Conservation (phyloP, 2,888 invertebrate genomes). For the Heteropelma amictum region DNA sequence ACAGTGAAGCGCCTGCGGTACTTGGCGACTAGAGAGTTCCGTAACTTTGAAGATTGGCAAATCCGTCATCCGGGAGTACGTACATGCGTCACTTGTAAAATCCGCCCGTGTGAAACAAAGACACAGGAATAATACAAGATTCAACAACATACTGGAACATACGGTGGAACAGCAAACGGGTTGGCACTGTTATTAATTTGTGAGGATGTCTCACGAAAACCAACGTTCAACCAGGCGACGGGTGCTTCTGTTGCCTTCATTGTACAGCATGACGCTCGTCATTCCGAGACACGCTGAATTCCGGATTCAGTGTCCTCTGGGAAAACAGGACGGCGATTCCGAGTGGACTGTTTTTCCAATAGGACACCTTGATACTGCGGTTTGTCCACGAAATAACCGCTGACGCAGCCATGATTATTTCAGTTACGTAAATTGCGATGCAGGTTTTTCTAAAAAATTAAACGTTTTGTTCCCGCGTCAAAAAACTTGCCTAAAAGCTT, state of each 20-base stretch:
- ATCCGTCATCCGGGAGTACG: conserved; percentile 22
- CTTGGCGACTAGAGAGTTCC: conserved; percentile 19
- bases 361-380: conserved; percentile 4
- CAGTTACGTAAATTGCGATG: neutral
- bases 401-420: neutral
- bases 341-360: conserved; percentile 16
- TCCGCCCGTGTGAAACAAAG: neutral
- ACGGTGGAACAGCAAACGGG: conserved; percentile 14
- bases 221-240: conserved; percentile 12
- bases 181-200: conserved; percentile 45
- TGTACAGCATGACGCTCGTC: conserved; percentile 34
- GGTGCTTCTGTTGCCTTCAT: conserved; percentile 40
- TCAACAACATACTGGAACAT: conserved; percentile 32
- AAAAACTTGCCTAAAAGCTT: too few relatives aligned
- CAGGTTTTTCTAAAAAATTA: neutral
- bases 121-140: neutral
- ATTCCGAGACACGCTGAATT: conserved; percentile 40
- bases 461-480: too few relatives aligned
- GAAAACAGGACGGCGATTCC: conserved; percentile 30
- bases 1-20: neutral
- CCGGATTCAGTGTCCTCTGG: conserved; percentile 7
- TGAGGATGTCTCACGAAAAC: conserved; percentile 38
- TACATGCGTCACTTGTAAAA: conserved; percentile 25
- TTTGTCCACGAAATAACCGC: conserved; percentile 1
- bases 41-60: conserved; percentile 23